Base-by-base conservation (phyloP, 2,113 vertebrate species). In the Cygnus atratus region DNA sequence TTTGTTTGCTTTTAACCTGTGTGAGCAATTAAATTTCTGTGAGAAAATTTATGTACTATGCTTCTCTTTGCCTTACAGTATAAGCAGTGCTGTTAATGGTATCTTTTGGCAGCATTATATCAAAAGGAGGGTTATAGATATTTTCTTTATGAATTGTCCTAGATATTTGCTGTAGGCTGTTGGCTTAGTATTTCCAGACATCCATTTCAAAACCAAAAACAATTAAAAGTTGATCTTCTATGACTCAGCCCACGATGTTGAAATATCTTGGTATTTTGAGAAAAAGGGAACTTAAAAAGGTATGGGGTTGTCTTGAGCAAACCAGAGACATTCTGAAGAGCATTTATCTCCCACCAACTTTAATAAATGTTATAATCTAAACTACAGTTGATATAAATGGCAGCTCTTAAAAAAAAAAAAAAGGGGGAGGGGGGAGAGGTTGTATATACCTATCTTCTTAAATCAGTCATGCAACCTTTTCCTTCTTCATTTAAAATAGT, bases 241-340 rank as follows among this genome's bases (percentile, higher is more conserved):
- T 92, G 77, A 93, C 44, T 80, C 85, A 95, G 54, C 61, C 58
- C 73, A 58, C 65, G 84, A 87, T 78, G 79, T 63, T 95, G 35
- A 92, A 95, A 66, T 87, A 87, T 50, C 91, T 91, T 95, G 59
- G 50, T 65, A 72, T 92, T 88, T 86, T 78, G 88, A 93, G 76
- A 83, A 90, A 91, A 92, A 83, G 28, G 73, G 50, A 96, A 66
- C 75, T 92, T 96, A 57, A 46, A 80, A 96, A 82, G 31, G 37
- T 70, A 55, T 82, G 63, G 73, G 0, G n/a, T 44, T 84, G 8
- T 72, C 50, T 65, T 59, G 31, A 52, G 22, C 46, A 75, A 94
- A 79, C 11, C 28, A 75, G 33, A 62, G 33, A 7, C 33, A 31
- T 63, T 76, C 63, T 57, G 28, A 48, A 16, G 31, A 57, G 39